phyloP scores from a whole-genome alignment of 2,888 invertebrate species.

The Platerodrilus igneus region DNA sequence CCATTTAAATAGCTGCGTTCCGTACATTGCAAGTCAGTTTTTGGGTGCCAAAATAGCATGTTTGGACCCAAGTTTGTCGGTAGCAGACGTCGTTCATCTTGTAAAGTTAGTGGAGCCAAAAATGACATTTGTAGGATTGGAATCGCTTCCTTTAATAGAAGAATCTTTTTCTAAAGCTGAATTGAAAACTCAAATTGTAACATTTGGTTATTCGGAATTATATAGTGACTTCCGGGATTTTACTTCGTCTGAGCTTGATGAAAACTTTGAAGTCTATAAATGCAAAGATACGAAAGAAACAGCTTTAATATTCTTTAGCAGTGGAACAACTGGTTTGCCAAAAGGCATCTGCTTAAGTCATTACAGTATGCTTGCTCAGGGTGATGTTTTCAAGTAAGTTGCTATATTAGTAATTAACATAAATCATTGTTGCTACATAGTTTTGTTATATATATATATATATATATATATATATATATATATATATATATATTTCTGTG shows the following conservation, averaged over 20 bases:
- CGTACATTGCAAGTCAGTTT: slow-evolving; percentile 49
- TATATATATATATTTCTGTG: no score
- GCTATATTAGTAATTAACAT: no score
- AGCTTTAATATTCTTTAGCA: slow-evolving; percentile 37
- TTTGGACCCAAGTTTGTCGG: slow-evolving; percentile 34
- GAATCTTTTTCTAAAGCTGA: slow-evolving; percentile 16
- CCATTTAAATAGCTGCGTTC: slow-evolving; percentile 47
- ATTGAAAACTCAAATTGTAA: slow-evolving; percentile 24
- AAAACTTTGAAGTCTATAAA: slow-evolving; percentile 28
- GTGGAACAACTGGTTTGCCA: slow-evolving; percentile 43
- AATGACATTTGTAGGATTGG: slow-evolving; percentile 12
- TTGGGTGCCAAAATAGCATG: slow-evolving; percentile 42
- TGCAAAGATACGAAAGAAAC: slow-evolving; percentile 27
- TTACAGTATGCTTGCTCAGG: no score
- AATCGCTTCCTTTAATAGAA: slow-evolving; percentile 23
- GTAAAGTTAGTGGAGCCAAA: slow-evolving; percentile 27
- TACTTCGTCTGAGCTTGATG: slow-evolving; percentile 24
- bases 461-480: no score
- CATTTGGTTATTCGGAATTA: slow-evolving; percentile 27
- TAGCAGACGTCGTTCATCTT: slow-evolving; percentile 28
- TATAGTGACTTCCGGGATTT: slow-evolving; percentile 24
- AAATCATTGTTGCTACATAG: no score
- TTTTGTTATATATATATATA: no score
- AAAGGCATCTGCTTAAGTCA: slow-evolving; percentile 40
- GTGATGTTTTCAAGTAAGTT: no score